Percentiles rank a stretch among this genome's conserved stretches.
Conservation (phyloP, 35 echinoderm and acorn worm genomes). For the Apostichopus japonicus region DNA sequence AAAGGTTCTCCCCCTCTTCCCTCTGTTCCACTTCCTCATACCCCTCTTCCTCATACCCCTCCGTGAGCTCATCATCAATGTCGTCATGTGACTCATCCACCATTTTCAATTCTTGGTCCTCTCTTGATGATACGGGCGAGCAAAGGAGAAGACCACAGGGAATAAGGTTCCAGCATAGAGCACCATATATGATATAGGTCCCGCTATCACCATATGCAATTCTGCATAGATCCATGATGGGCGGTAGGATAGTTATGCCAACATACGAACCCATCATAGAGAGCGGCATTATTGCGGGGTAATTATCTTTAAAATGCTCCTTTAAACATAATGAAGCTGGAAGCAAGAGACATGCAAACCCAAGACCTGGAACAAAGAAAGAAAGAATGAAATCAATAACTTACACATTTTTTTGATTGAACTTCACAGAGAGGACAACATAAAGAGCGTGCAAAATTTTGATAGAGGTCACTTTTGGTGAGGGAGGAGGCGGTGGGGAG, state of each 20-base stretch:
- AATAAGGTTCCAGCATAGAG: constrained; percentile 26
- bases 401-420: too few relatives aligned
- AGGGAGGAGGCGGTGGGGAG: too few relatives aligned
- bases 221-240: constrained; percentile 25
- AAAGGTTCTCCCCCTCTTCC: background rate
- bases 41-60: background rate
- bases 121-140: background rate
- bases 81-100: background rate
- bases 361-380: constrained; percentile 16
- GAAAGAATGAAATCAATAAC: background rate
- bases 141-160: constrained; percentile 35
- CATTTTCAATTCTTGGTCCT: too few relatives aligned
- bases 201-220: background rate
- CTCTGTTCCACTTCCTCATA: background rate
- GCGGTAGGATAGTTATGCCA: constrained; percentile 34
- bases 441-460: too few relatives aligned
- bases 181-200: constrained; percentile 21
- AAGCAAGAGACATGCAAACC: constrained; percentile 20
- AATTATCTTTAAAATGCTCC: constrained; percentile 29
- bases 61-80: background rate
- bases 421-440: too few relatives aligned
- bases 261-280: constrained; percentile 36
- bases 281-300: constrained; percentile 24
- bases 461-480: too few relatives aligned
- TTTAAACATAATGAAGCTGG: constrained; percentile 2